Base-by-base conservation (phyloP, 2,888 invertebrate genomes). In the Athripsodes cinereus region DNA sequence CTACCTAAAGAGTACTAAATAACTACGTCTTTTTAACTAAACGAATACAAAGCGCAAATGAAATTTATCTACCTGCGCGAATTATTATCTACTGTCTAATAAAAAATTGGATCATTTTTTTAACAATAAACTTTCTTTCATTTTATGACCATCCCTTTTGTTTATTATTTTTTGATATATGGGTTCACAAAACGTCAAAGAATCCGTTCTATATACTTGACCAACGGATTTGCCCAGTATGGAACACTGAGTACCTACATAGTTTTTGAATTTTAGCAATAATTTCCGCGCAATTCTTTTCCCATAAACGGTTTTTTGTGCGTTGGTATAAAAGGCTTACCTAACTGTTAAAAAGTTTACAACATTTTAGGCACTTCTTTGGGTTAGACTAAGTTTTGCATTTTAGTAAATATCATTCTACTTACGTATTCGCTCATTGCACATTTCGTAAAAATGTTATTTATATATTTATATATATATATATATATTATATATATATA, bases 1-100 rank as follows among this genome's bases (percentile, higher is more conserved):
- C n/a, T n/a, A n/a, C n/a, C n/a, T n/a, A n/a, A n/a, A n/a, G n/a
- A n/a, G n/a, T n/a, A n/a, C n/a, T n/a, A n/a, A n/a, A n/a, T n/a
- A n/a, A n/a, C n/a, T n/a, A n/a, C n/a, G n/a, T n/a, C n/a, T n/a
- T 26, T 26, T 26, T 26, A 26, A 26, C n/a, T 26, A 10, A 10
- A 10, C 26, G 10, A 26, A 26, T 26, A 26, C 10, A 26, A 6
- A 3, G 10, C 26, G 26, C 26, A 26, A 26, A 6, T 26, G 10
- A 26, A 26, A 16, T 26, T 22, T 26, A 11, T 26, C 11, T 50
- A 50, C 50, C 50, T 50, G 50, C 50, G 50, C 50, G 21, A 50
- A 50, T 22, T 20, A 26, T 22, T 13, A 48, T 18, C n/a, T n/a
- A n/a, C n/a, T n/a, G n/a, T n/a, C n/a, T n/a, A n/a, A n/a, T n/a